Evolutionary conservation across 2,113 vertebrate species (phyloP).

Genomic region (Tachysurus vachellii): DNA sequence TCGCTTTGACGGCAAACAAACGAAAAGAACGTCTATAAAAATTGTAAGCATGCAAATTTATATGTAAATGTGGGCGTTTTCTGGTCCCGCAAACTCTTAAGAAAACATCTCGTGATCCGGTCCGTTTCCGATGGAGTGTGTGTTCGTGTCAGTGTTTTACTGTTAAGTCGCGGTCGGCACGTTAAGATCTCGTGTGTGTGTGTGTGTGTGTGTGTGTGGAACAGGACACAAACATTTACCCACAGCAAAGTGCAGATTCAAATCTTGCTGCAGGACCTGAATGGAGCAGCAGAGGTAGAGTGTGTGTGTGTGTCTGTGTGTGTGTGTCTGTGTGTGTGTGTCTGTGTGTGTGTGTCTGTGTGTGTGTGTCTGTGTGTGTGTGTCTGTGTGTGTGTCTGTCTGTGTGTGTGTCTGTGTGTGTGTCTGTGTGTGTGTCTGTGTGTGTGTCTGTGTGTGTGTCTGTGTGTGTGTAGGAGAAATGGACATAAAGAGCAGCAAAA

Average conservation of each 20-base stretch:
- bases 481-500: neutral
- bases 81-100: neutral
- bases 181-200: neutral
- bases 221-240: neutral
- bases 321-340: too few species aligned
- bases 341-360: too few species aligned
- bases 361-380: too few species aligned
- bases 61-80: neutral
- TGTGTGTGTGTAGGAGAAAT: too few species aligned
- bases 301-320: too few species aligned
- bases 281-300: neutral
- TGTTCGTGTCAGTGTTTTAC: neutral
- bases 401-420: too few species aligned
- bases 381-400: too few species aligned
- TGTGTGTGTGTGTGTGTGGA: slow-evolving; percentile 10
- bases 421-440: too few species aligned
- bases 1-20: neutral
- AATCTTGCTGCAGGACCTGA: neutral
- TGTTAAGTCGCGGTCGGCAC: neutral
- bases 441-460: too few species aligned
- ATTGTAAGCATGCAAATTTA: neutral
- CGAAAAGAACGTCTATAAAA: neutral
- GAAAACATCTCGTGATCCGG: neutral
- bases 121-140: neutral
- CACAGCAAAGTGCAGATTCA: neutral